Evolutionary conservation across 2,113 vertebrate genomes (phyloP), one percentile per base, ranked within the genome.

Genomic region (Malaclemys terrapin): DNA sequence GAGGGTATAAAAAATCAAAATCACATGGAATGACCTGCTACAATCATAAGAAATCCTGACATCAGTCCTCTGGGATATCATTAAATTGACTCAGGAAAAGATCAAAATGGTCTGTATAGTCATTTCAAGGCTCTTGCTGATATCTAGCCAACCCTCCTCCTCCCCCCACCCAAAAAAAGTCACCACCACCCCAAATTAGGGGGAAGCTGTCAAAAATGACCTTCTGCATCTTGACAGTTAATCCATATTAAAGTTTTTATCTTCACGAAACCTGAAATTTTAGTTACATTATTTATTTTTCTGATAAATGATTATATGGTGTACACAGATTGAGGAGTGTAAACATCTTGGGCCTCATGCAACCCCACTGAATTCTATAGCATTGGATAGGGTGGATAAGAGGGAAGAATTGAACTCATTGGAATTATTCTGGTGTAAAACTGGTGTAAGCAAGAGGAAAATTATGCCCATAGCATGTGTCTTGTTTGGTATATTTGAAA

Each of bases 1-100:
- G 38, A 86, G 53, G 38, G 14, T 86, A 96, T 38, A 89, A 92
- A 59, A 94, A 88, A 78, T 91, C 52, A 95, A 92, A 94, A 93
- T 10, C 69, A 29, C 62, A 72, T 56, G 22, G 31, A 85, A 2
- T 42, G 25, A 87, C 62, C 82, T 80, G n/a, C 22, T 62, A 69
- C 47, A 80, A 72, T 54, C 5, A 31, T 56, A 91, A 84, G 20
- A 95, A 88, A 93, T 87, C 59, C 35, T 17, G 82, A 35, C 45
- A 82, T 62, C 53, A 82, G n/a, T 38, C 93, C 93, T 90, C 38
- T 78, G 87, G 88, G 69, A 96, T 85, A 89, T 86, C 80, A 88
- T 94, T 91, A 96, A 88, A 91, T 49, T 82, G 62, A 85, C 49
- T 49, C 29, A 91, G 56, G 45, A 90, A 8, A 94, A 85, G 81